Conservation (phyloP, 1,140 invertebrate species). For the Bombus sylvicola region DNA sequence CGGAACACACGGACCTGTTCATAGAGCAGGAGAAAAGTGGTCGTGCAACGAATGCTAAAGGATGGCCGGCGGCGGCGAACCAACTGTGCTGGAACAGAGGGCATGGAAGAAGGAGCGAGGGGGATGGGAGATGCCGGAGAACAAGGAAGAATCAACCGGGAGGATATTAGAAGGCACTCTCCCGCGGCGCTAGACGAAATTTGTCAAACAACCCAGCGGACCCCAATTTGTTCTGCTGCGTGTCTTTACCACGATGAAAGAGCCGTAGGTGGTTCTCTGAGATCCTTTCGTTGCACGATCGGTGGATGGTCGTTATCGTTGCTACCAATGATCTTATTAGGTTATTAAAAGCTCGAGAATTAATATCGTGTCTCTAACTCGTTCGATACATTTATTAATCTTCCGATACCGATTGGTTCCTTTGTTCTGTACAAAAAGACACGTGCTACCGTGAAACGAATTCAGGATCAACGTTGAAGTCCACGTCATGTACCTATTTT, state of each 20-base stretch:
- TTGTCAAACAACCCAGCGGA: slow-evolving; percentile 76
- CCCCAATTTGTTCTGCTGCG: slow-evolving; percentile 71
- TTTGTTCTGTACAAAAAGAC: not conserved
- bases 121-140: slow-evolving; percentile 10
- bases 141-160: slow-evolving; percentile 59
- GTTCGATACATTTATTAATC: not conserved
- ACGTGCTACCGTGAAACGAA: not conserved
- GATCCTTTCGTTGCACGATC: slow-evolving; percentile 36
- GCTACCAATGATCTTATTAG: slow-evolving; percentile 45
- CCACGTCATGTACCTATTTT: not conserved
- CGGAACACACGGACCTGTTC: slow-evolving; percentile 15
- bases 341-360: slow-evolving; percentile 50
- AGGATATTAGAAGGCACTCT: slow-evolving; percentile 66
- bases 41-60: slow-evolving; percentile 77
- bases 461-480: not conserved
- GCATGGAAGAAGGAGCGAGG: slow-evolving; percentile 13
- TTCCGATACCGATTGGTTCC: not conserved
- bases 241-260: slow-evolving; percentile 53
- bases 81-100: slow-evolving; percentile 57
- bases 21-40: slow-evolving; percentile 51
- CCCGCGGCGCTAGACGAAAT: slow-evolving; percentile 79
- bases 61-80: slow-evolving; percentile 66
- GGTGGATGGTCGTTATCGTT: slow-evolving; percentile 22
- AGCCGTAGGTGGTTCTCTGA: slow-evolving; percentile 55
- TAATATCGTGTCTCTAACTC: not conserved